These are phyloP conservation scores for Xenus cinereus DNA, from an alignment of 2,113 vertebrate species.

Conservation along the genomic window DNA sequence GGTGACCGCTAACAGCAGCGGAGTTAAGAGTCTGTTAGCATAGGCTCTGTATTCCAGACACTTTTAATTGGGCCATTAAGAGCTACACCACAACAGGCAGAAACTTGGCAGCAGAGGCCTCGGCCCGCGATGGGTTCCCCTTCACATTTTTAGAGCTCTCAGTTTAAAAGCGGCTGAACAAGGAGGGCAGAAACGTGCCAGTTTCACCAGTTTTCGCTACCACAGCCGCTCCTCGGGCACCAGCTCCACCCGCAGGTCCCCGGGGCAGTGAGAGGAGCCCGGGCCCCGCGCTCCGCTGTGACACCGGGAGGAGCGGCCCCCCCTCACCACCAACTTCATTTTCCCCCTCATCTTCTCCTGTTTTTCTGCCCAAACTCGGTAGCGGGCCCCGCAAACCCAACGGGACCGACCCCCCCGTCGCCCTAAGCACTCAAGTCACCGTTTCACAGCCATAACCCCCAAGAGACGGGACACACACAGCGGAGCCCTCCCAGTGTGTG, in stretches of 20 bases:
- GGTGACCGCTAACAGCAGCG: neutral
- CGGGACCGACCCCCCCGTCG: neutral
- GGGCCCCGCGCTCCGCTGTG: rapidly evolving
- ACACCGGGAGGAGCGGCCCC: neutral
- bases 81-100: neutral
- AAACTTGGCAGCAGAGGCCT: rapidly evolving
- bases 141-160: rapidly evolving
- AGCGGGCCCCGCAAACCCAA: neutral
- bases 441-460: neutral
- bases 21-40: neutral
- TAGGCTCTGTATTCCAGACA: neutral
- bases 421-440: neutral
- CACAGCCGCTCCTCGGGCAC: neutral
- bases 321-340: neutral
- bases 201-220: rapidly evolving
- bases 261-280: neutral
- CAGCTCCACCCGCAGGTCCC: neutral
- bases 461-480: no score
- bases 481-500: neutral
- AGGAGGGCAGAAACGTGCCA: rapidly evolving
- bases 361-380: neutral
- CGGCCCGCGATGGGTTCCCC: neutral
- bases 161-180: rapidly evolving
- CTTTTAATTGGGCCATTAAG: neutral
- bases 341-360: neutral